Percentiles rank a stretch among this genome's conserved stretches.
These are phyloP conservation scores for Scaptomyza pallida DNA, from an alignment of 1,140 invertebrate genomes.

Conservation along the genomic window DNA sequence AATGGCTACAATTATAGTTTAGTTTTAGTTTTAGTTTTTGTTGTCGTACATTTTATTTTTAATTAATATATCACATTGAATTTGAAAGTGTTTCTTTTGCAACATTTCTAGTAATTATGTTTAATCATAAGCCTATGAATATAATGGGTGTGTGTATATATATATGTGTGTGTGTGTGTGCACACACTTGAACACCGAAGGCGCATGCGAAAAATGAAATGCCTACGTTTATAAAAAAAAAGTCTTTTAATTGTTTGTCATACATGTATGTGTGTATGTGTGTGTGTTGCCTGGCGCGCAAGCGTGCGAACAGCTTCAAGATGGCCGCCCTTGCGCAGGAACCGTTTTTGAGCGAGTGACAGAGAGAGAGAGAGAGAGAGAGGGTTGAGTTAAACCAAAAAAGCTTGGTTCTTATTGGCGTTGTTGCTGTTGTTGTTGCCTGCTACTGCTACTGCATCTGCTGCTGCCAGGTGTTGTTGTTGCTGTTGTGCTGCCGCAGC, in stretches of 20 bases:
- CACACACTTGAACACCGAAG: constrained; percentile 64
- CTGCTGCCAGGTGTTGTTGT: constrained; percentile 53
- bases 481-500: constrained; percentile 72
- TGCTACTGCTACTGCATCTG: constrained; percentile 53
- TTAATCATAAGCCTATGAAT: constrained; percentile 56
- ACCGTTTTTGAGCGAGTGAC: constrained; percentile 43
- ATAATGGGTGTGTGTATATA: constrained; percentile 19
- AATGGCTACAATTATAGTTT: constrained; percentile 64
- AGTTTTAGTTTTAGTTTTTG: background rate
- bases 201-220: constrained; percentile 65
- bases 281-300: constrained; percentile 34
- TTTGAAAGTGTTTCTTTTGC: constrained; percentile 74
- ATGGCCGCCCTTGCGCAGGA: constrained; percentile 72
- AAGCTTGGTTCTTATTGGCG: constrained; percentile 74
- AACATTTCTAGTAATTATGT: constrained; percentile 77
- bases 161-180: constrained; percentile 39
- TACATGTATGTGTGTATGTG: constrained; percentile 23
- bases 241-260: constrained; percentile 68
- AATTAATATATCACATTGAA: constrained; percentile 82
- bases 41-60: constrained; percentile 50
- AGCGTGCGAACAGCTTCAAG: constrained; percentile 67
- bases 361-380: constrained; percentile 13
- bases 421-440: constrained; percentile 32
- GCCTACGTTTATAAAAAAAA: constrained; percentile 74
- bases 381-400: constrained; percentile 71